These are phyloP conservation scores for Cantharis rustica DNA, from an alignment of 2,888 invertebrate genomes.

Conservation along the genomic window DNA sequence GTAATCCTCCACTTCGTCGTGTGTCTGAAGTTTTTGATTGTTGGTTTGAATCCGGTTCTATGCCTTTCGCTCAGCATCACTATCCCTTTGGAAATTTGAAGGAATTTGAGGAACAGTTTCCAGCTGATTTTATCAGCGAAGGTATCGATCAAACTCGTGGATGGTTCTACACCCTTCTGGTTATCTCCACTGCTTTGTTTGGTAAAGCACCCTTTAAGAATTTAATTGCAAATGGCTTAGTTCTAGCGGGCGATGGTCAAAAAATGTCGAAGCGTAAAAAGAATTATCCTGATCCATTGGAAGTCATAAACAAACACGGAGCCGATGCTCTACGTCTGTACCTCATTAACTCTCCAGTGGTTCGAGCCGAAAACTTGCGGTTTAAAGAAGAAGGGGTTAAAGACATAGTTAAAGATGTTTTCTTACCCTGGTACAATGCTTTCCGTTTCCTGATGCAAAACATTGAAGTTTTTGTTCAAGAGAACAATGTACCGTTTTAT, in stretches of 20 bases:
- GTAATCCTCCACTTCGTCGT: conserved; percentile 81
- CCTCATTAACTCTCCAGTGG: conserved; percentile 97
- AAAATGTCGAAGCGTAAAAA: conserved; percentile 99
- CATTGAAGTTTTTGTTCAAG: conserved; percentile 78
- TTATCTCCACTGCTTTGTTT: conserved; percentile 93
- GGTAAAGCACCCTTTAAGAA: conserved; percentile 98
- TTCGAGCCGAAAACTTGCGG: conserved; percentile 92
- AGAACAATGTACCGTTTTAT: conserved; percentile 52
- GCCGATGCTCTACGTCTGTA: conserved; percentile 96
- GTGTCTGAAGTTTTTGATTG: conserved; percentile 98
- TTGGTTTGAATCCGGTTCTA: conserved; percentile 99
- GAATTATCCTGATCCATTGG: conserved; percentile 97
- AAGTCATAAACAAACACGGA: conserved; percentile 89
- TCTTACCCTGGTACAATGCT: conserved; percentile 96
- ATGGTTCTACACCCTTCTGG: conserved; percentile 98
- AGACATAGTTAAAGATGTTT: conserved; percentile 96
- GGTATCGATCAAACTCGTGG: conserved; percentile 97
- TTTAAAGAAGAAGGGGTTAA: conserved; percentile 98
- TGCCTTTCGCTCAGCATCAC: conserved; percentile 97
- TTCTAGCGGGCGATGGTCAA: conserved; percentile 95
- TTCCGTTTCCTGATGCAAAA: conserved; percentile 94
- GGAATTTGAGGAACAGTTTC: conserved; percentile 89
- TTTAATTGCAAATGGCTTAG: conserved; percentile 93
- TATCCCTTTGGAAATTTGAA: conserved; percentile 94
- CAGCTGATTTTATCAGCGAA: conserved; percentile 99